These are phyloP conservation scores for Rhipidura dahli DNA, from an alignment of 2,113 vertebrate species.

Conservation along the genomic window DNA sequence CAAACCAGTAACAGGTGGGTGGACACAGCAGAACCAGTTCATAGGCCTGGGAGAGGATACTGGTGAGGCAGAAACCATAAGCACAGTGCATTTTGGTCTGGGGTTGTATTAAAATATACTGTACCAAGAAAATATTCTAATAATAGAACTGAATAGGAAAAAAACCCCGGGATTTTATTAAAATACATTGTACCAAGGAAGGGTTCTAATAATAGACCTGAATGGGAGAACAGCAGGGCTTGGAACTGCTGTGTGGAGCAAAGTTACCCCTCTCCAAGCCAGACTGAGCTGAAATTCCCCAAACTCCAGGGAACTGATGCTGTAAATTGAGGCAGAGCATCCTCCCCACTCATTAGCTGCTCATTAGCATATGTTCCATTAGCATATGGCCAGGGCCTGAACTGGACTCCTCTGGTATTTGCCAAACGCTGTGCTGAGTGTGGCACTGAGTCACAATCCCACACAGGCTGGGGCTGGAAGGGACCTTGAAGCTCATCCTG, in stretches of 20 bases:
- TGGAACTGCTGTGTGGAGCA: background rate
- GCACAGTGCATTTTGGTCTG: background rate
- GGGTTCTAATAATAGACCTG: background rate
- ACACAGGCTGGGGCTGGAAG: fast-evolving
- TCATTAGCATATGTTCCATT: background rate
- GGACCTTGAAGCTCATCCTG: background rate
- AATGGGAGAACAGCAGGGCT: background rate
- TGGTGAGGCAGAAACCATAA: background rate
- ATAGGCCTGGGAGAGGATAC: background rate
- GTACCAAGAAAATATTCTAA: background rate
- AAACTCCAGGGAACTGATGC: background rate
- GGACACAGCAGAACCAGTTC: background rate
- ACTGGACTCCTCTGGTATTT: fast-evolving
- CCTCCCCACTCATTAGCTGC: background rate
- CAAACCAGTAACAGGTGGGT: background rate
- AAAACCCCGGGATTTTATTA: background rate
- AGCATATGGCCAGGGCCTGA: background rate
- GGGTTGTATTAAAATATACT: background rate
- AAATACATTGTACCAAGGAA: background rate
- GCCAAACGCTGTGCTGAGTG: background rate
- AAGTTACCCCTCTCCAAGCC: background rate
- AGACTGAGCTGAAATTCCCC: background rate
- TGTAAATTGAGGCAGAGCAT: background rate
- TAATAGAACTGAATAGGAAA: background rate
- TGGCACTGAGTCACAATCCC: background rate